A percentile compares a stretch with the other conserved stretches of the same genome.
Conservation (phyloP, 2,797 vertebrate genomes). For the Dendrocincla fuliginosa region DNA sequence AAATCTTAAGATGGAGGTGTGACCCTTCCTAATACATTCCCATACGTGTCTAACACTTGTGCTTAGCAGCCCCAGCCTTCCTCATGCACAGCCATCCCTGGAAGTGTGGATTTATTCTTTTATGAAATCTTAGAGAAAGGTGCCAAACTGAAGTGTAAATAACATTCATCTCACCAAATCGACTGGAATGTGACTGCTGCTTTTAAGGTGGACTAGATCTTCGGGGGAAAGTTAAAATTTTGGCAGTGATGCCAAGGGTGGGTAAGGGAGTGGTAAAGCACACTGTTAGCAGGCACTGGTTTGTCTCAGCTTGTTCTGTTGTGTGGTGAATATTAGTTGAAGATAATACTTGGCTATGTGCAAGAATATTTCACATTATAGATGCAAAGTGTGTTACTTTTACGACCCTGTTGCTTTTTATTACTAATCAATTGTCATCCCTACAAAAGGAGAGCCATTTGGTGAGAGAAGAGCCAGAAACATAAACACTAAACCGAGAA, state of each 20-base stretch:
- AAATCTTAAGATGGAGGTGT: constrained; percentile 76
- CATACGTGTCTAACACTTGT: constrained; percentile 80
- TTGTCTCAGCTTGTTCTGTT: constrained; percentile 20
- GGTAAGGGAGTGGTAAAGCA: background rate
- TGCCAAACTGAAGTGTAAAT: constrained; percentile 84
- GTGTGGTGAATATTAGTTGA: background rate
- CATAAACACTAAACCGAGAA: constrained; percentile 2
- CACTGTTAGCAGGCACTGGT: background rate
- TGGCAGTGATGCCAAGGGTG: background rate
- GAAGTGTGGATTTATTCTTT: constrained; percentile 82
- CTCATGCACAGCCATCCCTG: constrained; percentile 68
- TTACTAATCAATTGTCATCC: constrained; percentile 61
- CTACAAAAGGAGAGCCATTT: constrained; percentile 55
- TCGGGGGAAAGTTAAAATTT: constrained; percentile 22
- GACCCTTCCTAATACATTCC: constrained; percentile 79
- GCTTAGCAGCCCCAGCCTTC: constrained; percentile 75
- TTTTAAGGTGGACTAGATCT: constrained; percentile 66
- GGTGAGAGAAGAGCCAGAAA: constrained; percentile 41
- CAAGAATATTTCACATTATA: constrained; percentile 2
- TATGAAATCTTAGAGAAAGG: constrained; percentile 75
- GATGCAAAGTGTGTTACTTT: constrained; percentile 28
- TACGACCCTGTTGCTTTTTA: constrained; percentile 57
- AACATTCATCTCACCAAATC: constrained; percentile 79
- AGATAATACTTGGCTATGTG: background rate
- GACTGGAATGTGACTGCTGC: constrained; percentile 54